Evolutionary conservation across 2,113 vertebrate species (phyloP), one percentile per base, ranked within the genome.

Genomic region (Indicator maculatus): DNA sequence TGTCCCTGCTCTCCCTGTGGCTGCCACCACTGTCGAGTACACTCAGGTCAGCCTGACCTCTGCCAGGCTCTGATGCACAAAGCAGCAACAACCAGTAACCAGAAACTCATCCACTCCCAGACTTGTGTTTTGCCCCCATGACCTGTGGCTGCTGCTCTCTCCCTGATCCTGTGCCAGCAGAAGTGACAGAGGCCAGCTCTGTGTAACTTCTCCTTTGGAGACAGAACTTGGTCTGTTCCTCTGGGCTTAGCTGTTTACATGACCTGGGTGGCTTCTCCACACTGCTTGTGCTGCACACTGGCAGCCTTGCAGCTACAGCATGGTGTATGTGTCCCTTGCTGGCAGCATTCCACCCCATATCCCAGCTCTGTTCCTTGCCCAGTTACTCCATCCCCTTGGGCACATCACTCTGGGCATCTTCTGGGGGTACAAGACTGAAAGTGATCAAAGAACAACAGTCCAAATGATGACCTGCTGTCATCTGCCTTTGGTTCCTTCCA

Each of bases 311-410:
- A 50, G 82, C 63, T 50, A 39, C 66, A 67, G 47, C 19, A 24
- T 1, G 0, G 12, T 12, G 39, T 26, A 20, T 28, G 39, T 58
- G 4, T 23, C 30, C 39, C 73, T 44, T 0, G 0, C 45, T 53
- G 60, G 36, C n/a, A 21, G 21, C 45, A 36, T 30, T 69, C 47
- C 69, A n/a, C 20, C 14, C 0, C 0, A 13, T 23, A 26, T 44
- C 31, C 1, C 2, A 18, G 67, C 72, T 83, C 83, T 6, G 1
- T 15, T 64, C 50, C 64, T 55, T 47, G 23, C 47, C 77, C 5
- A 2, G 12, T 12, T 70, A 39, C 28, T 58, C 44, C 1, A 0
- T 56, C 15, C 45, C 63, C 39, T 44, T 0, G 0, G 33, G 21
- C 15, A 45, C n/a, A 20, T 71, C 4, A 2, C 26, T 72, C 20